A percentile compares a stretch with the other conserved stretches of the same genome.
Evolutionary conservation across 2,888 invertebrate genomes (phyloP).

Genomic region (Aspidapion aeneum): DNA sequence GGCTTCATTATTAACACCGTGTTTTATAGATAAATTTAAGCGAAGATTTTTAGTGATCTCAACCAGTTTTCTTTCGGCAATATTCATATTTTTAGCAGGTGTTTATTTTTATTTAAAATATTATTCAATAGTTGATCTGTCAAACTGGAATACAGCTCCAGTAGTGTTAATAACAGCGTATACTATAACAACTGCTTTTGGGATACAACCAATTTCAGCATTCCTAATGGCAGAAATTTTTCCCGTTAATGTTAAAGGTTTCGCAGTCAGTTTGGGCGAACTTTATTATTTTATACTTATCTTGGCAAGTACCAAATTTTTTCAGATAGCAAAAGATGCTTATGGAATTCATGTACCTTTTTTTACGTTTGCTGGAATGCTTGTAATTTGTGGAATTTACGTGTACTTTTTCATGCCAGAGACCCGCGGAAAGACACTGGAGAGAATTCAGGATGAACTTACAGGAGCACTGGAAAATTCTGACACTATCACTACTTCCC

Average conservation of each 20-base stretch:
- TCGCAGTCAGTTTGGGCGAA: constrained; percentile 56
- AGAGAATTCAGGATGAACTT: constrained; percentile 63
- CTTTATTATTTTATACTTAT: constrained; percentile 51
- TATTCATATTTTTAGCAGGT: constrained; percentile 47
- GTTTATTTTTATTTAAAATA: constrained; percentile 50
- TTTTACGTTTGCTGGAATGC: constrained; percentile 60
- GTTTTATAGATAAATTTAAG: constrained; percentile 58
- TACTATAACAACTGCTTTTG: constrained; percentile 52
- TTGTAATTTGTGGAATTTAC: constrained; percentile 58
- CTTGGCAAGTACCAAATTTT: constrained; percentile 50
- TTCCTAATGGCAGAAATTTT: constrained; percentile 54
- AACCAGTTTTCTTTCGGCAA: constrained; percentile 49
- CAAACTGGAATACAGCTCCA: constrained; percentile 46
- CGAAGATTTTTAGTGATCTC: constrained; percentile 52
- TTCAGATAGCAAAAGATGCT: constrained; percentile 53
- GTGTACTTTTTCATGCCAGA: constrained; percentile 63
- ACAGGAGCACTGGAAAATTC: constrained; percentile 44
- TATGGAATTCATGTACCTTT: constrained; percentile 63
- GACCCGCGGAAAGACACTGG: constrained; percentile 68
- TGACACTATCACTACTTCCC: no score
- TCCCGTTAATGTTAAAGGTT: constrained; percentile 54
- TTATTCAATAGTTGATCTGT: constrained; percentile 40
- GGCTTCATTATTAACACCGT: constrained; percentile 46
- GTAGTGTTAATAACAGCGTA: constrained; percentile 50
- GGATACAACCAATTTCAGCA: constrained; percentile 53